Conservation (phyloP, 1,140 invertebrate genomes). For the Andrena cerasifolii region DNA sequence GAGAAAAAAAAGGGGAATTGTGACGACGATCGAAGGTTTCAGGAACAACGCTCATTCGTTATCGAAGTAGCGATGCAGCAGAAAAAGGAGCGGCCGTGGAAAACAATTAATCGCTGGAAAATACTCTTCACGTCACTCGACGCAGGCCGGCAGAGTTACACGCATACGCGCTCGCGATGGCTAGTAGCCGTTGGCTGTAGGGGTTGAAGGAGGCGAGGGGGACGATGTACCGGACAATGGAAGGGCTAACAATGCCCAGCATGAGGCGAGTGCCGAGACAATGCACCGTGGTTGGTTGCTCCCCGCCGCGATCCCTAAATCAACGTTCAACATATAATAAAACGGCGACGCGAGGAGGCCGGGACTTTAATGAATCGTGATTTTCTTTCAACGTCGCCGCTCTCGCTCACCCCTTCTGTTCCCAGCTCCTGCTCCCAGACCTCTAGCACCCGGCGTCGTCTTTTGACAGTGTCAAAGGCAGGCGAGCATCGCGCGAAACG, state of each 20-base stretch:
- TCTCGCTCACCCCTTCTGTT: conserved; percentile 12
- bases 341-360: conserved; percentile 66
- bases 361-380: conserved; percentile 74
- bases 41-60: not conserved
- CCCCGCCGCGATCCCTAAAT: conserved; percentile 76
- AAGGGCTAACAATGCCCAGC: conserved; percentile 76
- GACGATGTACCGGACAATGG: conserved; percentile 72
- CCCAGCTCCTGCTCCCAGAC: not conserved
- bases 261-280: conserved; percentile 76
- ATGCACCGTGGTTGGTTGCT: conserved; percentile 67
- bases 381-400: conserved; percentile 66
- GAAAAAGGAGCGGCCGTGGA: conserved; percentile 35
- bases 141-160: conserved; percentile 31
- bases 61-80: conserved; percentile 18
- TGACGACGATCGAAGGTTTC: not conserved
- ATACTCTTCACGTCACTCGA: conserved; percentile 47
- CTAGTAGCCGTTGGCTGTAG: conserved; percentile 36
- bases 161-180: conserved; percentile 38
- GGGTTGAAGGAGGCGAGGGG: conserved; percentile 30
- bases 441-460: not conserved
- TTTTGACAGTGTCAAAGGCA: conserved; percentile 60
- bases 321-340: conserved; percentile 80
- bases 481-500: conserved; percentile 20
- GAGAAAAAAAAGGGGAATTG: not conserved
- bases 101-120: conserved; percentile 64